These are phyloP conservation scores for Neomonachus schauinslandi DNA, from an alignment of 2,113 vertebrate genomes.

Conservation along the genomic window DNA sequence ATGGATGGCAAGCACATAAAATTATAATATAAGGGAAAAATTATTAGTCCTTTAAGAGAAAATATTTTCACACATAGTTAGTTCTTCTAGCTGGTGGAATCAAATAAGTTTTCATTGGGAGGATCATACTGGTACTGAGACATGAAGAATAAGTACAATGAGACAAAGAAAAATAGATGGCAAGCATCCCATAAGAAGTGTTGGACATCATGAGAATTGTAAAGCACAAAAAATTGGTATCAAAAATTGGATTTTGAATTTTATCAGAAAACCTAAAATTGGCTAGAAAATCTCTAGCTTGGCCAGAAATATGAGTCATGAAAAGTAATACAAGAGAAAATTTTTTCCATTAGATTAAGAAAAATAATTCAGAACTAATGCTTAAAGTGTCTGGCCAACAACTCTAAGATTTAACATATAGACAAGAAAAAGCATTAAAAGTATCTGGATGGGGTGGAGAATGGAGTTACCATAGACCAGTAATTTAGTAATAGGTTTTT, in stretches of 20 bases:
- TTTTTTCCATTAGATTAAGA: not conserved
- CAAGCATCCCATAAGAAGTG: not conserved
- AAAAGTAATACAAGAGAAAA: not conserved
- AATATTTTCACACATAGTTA: not conserved
- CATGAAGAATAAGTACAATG: not conserved
- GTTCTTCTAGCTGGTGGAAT: not conserved
- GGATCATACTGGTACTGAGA: not conserved
- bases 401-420: not conserved
- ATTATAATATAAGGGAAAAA: not conserved
- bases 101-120: not conserved
- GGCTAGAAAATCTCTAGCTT: not conserved
- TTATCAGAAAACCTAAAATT: not conserved
- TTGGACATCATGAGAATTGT: not conserved
- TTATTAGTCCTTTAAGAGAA: not conserved
- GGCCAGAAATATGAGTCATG: not conserved
- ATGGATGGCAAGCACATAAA: not conserved
- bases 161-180: not conserved
- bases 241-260: not conserved
- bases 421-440: not conserved
- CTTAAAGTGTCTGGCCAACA: not conserved
- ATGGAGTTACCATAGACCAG: not conserved
- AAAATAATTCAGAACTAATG: not conserved
- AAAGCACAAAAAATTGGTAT: not conserved
- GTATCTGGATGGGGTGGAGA: not conserved
- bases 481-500: not conserved